Conservation (phyloP, 2,113 vertebrate genomes). For the Willisornis vidua region DNA sequence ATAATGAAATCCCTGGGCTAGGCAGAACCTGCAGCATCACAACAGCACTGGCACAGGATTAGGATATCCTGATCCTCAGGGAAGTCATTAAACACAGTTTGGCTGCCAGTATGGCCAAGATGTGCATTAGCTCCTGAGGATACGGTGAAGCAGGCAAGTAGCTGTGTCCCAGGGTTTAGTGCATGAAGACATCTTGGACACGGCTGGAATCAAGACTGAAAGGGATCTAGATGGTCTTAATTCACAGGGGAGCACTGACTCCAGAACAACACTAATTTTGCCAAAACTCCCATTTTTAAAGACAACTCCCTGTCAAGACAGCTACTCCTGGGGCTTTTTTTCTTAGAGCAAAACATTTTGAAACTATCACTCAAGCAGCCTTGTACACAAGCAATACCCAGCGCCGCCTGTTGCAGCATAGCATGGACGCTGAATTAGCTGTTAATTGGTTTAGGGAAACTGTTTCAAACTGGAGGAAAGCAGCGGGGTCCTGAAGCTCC, state of each 20-base stretch:
- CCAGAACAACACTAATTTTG: neutral
- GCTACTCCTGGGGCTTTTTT: neutral
- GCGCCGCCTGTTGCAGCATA: neutral
- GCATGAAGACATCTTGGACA: neutral
- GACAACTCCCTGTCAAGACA: neutral
- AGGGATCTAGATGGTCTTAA: neutral
- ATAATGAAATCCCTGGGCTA: constrained; percentile 14
- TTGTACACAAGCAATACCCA: neutral
- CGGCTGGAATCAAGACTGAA: neutral
- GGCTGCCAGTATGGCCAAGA: neutral
- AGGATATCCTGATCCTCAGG: neutral
- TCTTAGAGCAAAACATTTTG: neutral
- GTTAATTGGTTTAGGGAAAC: neutral
- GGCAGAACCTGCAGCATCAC: neutral
- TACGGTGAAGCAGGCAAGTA: neutral
- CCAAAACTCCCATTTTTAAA: neutral
- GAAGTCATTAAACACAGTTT: constrained; percentile 26
- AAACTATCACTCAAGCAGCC: neutral
- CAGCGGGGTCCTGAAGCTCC: neutral
- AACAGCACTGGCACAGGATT: neutral
- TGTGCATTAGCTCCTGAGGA: neutral
- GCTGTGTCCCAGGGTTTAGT: neutral
- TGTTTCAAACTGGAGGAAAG: neutral
- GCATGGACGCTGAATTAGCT: neutral
- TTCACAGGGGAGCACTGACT: neutral